These are phyloP conservation scores for Parauchenoglanis punctatus DNA, from an alignment of 2,797 vertebrate species.

Conservation along the genomic window DNA sequence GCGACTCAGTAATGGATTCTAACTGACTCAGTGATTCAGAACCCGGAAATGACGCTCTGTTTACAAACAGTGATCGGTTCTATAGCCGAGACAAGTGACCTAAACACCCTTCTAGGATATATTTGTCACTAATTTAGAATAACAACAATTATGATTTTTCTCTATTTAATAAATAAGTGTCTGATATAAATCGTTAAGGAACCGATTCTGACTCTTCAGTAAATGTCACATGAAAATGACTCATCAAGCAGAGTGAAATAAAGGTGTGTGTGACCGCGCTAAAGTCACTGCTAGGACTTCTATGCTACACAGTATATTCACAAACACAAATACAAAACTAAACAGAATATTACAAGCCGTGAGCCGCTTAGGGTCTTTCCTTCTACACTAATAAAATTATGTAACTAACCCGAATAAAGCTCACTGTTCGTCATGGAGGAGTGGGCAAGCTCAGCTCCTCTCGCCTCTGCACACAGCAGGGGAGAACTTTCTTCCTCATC, in stretches of 20 bases:
- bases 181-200: background rate
- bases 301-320: background rate
- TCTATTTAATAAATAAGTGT: background rate
- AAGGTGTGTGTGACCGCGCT: background rate
- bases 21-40: background rate
- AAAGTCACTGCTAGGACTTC: background rate
- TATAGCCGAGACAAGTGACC: too few relatives aligned
- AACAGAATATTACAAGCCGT: background rate
- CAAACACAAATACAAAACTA: background rate
- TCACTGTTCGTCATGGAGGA: background rate
- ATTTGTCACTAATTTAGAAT: background rate
- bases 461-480: too few relatives aligned
- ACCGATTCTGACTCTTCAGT: background rate
- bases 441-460: too few relatives aligned
- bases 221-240: background rate
- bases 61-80: background rate
- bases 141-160: background rate
- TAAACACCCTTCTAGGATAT: background rate
- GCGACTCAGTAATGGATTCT: background rate
- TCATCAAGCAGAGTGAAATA: background rate
- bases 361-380: too few relatives aligned
- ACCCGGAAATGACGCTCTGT: background rate
- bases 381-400: background rate
- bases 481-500: background rate
- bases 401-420: background rate